phyloP scores from a whole-genome alignment of 2,888 invertebrate genomes.

The Stramonita haemastoma region DNA sequence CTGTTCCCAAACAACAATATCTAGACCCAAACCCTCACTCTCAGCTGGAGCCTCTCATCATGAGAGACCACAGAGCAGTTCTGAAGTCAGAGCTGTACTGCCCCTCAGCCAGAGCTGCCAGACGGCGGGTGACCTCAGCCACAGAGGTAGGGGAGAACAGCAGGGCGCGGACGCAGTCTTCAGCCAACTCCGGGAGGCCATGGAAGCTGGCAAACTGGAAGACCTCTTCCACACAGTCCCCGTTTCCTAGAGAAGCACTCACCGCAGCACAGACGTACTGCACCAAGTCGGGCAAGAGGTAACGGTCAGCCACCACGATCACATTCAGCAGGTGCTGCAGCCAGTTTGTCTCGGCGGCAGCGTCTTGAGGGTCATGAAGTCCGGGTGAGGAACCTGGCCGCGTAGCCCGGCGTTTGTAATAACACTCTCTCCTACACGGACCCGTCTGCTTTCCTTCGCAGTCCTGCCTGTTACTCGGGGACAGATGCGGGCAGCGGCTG shows the following conservation, averaged over 20 bases:
- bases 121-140: neutral
- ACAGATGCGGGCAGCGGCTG: conserved; percentile 53
- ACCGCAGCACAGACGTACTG: conserved; percentile 51
- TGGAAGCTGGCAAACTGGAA: conserved; percentile 57
- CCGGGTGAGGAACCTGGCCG: neutral
- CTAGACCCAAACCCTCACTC: neutral
- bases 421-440: too few relatives aligned
- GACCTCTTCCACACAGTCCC: conserved; percentile 48
- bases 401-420: too few relatives aligned
- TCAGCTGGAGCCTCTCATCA: conserved; percentile 20
- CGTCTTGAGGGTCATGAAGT: neutral
- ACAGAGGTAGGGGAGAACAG: conserved; percentile 36
- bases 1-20: too few relatives aligned
- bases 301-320: conserved; percentile 60
- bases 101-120: conserved; percentile 35
- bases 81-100: neutral
- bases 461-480: neutral
- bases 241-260: conserved; percentile 46
- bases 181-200: conserved; percentile 48
- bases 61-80: neutral
- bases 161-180: conserved; percentile 51
- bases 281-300: conserved; percentile 59
- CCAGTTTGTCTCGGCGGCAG: conserved; percentile 38
- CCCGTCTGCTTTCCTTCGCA: neutral
- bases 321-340: conserved; percentile 52